Evolutionary conservation across 2,888 invertebrate genomes (phyloP), one percentile per base, ranked within the genome.

Genomic region (Lumbricus terrestris): DNA sequence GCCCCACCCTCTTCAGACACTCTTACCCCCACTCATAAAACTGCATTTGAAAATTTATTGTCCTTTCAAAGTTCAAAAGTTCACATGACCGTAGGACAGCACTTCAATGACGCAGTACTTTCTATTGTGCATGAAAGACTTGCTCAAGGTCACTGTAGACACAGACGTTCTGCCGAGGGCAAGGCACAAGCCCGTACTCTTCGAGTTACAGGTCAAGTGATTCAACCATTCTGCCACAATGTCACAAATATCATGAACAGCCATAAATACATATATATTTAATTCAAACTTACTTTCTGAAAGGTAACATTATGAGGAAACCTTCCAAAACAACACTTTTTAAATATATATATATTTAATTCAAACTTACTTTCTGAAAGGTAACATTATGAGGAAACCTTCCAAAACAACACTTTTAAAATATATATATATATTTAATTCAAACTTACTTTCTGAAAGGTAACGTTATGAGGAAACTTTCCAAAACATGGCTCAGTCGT

Each of bases 271-370:
- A 47, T 16, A 47, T 20, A 29, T 69, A 11, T n/a, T 11, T 29
- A 69, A 6, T 69, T 69, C 69, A 69, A 69, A 54, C 69, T 95
- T 96, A 98, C 97, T 96, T 97, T 97, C 93, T 97, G 97, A 95
- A 98, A 98, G 91, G 96, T 97, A 90, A 98, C 97, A 95, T 98
- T 99, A 94, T 97, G 96, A 0, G 98, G 98, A 95, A 98, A 98
- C 69, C 96, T 92, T 8, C 91, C 90, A 89, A 91, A 91, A 88
- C 92, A 91, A n/a, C n/a, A n/a, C n/a, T n/a, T n/a, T n/a, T n/a
- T n/a, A n/a, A 69, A 47, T 16, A 47, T 20, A n/a, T 69, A 11
- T n/a, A 40, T 11, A 11, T n/a, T 11, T 29, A 69, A 6, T 69
- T 69, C 69, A 69, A 69, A 54, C 69, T 95, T 96, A 98, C 97